A percentile compares a stretch with the other conserved stretches of the same genome.
phyloP scores from a whole-genome alignment of 1,140 invertebrate species.

The Leptinotarsa lineolata region DNA sequence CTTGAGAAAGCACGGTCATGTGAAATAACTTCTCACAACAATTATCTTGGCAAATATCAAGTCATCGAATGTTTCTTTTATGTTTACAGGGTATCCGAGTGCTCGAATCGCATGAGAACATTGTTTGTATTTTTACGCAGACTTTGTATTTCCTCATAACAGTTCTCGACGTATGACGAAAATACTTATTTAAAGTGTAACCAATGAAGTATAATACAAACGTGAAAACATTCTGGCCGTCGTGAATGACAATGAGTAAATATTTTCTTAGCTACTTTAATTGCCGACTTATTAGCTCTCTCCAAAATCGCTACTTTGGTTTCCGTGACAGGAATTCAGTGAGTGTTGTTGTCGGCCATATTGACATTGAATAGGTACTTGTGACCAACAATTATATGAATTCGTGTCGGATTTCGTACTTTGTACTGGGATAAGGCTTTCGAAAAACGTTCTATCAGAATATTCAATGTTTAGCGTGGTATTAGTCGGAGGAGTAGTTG shows the following conservation, averaged over 20 bases:
- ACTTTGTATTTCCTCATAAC: slow-evolving; percentile 3
- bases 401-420: no score
- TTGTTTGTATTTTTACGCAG: not conserved
- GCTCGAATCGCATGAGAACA: not conserved
- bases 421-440: no score
- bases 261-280: not conserved
- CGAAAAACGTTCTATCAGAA: no score
- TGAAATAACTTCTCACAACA: no score
- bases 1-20: no score
- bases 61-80: no score
- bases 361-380: no score
- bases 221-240: not conserved
- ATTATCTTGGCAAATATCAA: no score
- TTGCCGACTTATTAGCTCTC: not conserved
- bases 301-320: not conserved
- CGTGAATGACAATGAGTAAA: slow-evolving; percentile 8
- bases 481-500: no score
- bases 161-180: slow-evolving; percentile 7
- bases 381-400: no score
- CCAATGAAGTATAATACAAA: not conserved
- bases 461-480: no score
- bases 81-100: no score
- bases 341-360: not conserved
- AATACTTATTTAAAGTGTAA: slow-evolving; percentile 6
- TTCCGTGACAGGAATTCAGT: not conserved